These are phyloP conservation scores for Laterallus jamaicensis DNA, from an alignment of 2,113 vertebrate genomes.

Conservation along the genomic window DNA sequence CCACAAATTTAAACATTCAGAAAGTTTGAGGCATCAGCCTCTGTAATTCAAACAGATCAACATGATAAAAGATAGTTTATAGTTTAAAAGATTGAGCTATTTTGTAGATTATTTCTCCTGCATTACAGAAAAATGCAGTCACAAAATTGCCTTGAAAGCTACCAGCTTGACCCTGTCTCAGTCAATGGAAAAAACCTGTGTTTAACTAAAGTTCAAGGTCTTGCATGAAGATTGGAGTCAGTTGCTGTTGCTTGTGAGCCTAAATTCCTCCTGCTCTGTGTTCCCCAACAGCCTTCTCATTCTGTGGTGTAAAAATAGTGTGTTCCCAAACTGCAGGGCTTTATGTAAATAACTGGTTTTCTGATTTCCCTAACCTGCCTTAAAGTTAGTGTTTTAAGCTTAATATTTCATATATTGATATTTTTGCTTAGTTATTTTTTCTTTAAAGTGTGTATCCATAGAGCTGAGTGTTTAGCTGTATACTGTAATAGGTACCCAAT, in stretches of 20 bases:
- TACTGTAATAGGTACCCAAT: not conserved
- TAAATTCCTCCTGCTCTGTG: fast-evolving
- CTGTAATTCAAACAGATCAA: not conserved
- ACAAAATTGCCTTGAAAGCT: not conserved
- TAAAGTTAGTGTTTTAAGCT: not conserved
- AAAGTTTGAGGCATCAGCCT: not conserved
- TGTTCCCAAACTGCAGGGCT: not conserved
- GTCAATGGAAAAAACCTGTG: fast-evolving
- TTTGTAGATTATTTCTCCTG: not conserved
- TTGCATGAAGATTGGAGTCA: not conserved
- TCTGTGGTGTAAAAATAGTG: fast-evolving
- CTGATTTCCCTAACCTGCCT: not conserved
- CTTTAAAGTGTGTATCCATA: not conserved
- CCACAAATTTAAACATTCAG: not conserved
- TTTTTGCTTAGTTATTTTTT: not conserved
- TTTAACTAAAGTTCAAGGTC: not conserved
- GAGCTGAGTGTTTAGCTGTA: not conserved
- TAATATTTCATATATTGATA: not conserved
- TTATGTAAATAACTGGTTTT: not conserved
- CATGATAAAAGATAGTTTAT: not conserved
- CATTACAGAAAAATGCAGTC: not conserved
- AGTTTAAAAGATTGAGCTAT: not conserved
- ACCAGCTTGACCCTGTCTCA: not conserved
- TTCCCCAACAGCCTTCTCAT: not conserved
- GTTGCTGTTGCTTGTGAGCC: not conserved